phyloP scores from a whole-genome alignment of 2,888 invertebrate species.

The Helicoverpa assulta region DNA sequence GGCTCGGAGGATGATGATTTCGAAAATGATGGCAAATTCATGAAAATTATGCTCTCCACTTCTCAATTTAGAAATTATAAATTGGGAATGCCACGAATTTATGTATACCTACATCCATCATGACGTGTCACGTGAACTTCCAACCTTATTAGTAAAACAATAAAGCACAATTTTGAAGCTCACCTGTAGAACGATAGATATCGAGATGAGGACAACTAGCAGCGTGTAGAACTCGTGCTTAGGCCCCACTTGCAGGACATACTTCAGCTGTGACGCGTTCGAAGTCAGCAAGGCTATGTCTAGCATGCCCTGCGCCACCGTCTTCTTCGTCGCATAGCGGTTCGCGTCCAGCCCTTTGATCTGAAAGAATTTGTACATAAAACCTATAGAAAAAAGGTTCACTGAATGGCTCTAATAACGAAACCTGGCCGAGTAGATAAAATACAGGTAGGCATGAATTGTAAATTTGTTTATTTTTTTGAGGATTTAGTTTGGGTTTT shows the following conservation, averaged over 20 bases:
- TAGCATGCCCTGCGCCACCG: slow-evolving; percentile 97
- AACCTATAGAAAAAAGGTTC: too few species aligned
- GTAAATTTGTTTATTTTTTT: too few species aligned
- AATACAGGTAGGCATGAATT: too few species aligned
- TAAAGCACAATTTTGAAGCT: slow-evolving; percentile 53
- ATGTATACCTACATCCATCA: not conserved
- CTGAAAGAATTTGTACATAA: slow-evolving; percentile 78
- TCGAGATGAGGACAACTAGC: slow-evolving; percentile 94
- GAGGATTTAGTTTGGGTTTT: too few species aligned
- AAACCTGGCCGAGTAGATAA: too few species aligned
- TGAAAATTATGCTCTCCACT: too few species aligned
- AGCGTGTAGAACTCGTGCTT: slow-evolving; percentile 96
- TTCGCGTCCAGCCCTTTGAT: slow-evolving; percentile 95
- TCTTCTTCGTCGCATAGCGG: slow-evolving; percentile 97
- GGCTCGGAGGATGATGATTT: too few species aligned
- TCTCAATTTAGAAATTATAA: too few species aligned
- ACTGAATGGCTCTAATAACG: too few species aligned
- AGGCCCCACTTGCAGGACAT: slow-evolving; percentile 95
- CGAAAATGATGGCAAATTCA: too few species aligned
- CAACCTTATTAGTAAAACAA: not conserved
- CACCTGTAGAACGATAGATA: slow-evolving; percentile 96
- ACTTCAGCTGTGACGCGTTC: slow-evolving; percentile 96
- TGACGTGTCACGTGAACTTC: not conserved
- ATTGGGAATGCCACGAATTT: too few species aligned
- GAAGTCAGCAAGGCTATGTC: slow-evolving; percentile 96